Percentiles rank a stretch among this genome's conserved stretches.
Conservation (phyloP, 2,113 vertebrate genomes). For the Dendropsophus ebraccatus region DNA sequence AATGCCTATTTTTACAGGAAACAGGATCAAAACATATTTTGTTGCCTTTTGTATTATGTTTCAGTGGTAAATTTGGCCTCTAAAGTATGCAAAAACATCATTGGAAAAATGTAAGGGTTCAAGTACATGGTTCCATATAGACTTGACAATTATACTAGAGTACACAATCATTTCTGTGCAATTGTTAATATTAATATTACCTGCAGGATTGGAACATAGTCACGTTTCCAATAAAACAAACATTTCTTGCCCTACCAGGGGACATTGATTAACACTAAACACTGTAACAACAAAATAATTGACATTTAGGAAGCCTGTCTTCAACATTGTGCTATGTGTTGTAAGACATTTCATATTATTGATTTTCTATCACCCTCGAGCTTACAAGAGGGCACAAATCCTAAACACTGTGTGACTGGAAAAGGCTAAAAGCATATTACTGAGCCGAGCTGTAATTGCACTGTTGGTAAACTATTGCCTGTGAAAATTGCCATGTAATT, state of each 20-base stretch:
- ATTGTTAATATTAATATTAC: not conserved
- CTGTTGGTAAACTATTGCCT: slow-evolving; percentile 60
- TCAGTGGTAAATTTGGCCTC: no score
- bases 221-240: not conserved
- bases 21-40: no score
- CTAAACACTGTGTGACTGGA: slow-evolving; percentile 57
- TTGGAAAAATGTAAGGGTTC: not conserved
- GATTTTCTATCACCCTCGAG: slow-evolving; percentile 58
- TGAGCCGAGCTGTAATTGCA: slow-evolving; percentile 61
- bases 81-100: no score
- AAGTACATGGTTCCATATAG: no score
- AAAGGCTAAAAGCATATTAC: slow-evolving; percentile 60
- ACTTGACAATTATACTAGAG: no score
- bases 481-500: slow-evolving; percentile 70
- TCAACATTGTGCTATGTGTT: slow-evolving; percentile 30
- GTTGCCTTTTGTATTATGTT: no score
- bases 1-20: no score
- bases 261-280: slow-evolving; percentile 64
- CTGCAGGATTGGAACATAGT: not conserved
- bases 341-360: slow-evolving; percentile 61
- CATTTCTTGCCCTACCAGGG: slow-evolving; percentile 55
- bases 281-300: slow-evolving; percentile 53
- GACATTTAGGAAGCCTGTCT: slow-evolving; percentile 18
- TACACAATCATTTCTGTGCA: not conserved
- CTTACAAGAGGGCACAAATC: slow-evolving; percentile 55